Base-by-base conservation (phyloP, 2,888 invertebrate genomes). In the Cynaeus angustus region DNA sequence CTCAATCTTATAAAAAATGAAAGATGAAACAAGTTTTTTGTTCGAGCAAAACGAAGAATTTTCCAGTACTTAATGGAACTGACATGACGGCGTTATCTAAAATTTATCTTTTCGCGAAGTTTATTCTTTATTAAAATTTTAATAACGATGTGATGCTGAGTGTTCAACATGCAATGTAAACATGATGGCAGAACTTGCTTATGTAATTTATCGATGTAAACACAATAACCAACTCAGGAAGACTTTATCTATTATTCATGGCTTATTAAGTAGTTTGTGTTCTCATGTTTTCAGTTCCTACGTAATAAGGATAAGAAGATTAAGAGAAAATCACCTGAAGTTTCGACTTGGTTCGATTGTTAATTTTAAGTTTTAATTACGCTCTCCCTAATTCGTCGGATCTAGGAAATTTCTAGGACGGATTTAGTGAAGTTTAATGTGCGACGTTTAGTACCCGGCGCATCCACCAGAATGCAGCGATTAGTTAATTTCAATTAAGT, bases 161-260 rank as follows among this genome's bases (percentile, higher is more conserved):
- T 61, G 37, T 48, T 61, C 16, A n/a, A 16, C 48, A 46, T 59
- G 30, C 28, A 46, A 8, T 7, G 46, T 33, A 59, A 59, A 61
- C 61, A 61, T 13, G 6, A 48, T 33, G 33, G 41, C 41, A 16
- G 13, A 62, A 52, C 14, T 67, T 67, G 52, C 43, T 66, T 58
- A 50, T 52, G 37, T 67, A 67, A 67, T 67, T 67, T 67, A 67
- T 59, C 52, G 52, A 67, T 52, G 58, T 50, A 59, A 59, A 67
- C 50, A 58, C 56, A 66, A 66, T 66, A 66, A 66, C 28, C 58
- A 28, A 50, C 30, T 46, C 48, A 50, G 41, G 67, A 67, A 67
- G 58, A 59, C 41, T 55, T 52, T 50, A 33, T 52, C 50, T 41
- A 67, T 67, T 66, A 66, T 66, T 58, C 50, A 66, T 28, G 58